These are phyloP conservation scores for Ondatra zibethicus DNA, from an alignment of 2,113 vertebrate species.

Conservation along the genomic window DNA sequence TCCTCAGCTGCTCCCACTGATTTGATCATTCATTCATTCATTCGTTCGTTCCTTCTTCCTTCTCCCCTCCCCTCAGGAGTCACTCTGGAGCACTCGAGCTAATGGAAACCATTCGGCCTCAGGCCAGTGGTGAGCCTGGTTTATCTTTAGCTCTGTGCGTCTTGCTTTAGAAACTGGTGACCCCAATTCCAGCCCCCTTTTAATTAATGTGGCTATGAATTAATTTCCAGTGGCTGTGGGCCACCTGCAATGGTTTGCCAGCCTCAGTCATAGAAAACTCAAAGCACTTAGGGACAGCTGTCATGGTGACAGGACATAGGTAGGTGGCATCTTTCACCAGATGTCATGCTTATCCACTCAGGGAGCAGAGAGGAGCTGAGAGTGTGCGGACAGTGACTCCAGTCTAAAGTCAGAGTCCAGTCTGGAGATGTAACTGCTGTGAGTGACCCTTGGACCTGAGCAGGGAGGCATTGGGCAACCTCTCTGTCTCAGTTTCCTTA, in stretches of 20 bases:
- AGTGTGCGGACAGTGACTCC: background rate
- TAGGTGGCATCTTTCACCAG: background rate
- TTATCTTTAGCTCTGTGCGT: constrained; percentile 87
- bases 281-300: constrained; percentile 63
- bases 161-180: constrained; percentile 89
- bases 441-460: background rate
- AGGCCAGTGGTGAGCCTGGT: constrained; percentile 79
- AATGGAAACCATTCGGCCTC: constrained; percentile 76
- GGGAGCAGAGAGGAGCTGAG: background rate
- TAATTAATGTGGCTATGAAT: constrained; percentile 90
- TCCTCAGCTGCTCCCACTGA: background rate
- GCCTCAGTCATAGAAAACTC: constrained; percentile 76
- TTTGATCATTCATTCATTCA: background rate
- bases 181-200: constrained; percentile 87
- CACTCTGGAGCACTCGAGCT: background rate
- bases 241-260: constrained; percentile 80
- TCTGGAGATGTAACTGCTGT: background rate
- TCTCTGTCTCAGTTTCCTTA: constrained; percentile 22
- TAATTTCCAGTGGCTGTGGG: constrained; percentile 85
- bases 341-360: background rate
- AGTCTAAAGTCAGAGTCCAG: background rate
- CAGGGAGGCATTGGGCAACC: background rate
- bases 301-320: background rate
- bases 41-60: background rate
- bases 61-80: background rate